phyloP scores from a whole-genome alignment of 2,888 invertebrate species.

The Oxystoma pomonae region DNA sequence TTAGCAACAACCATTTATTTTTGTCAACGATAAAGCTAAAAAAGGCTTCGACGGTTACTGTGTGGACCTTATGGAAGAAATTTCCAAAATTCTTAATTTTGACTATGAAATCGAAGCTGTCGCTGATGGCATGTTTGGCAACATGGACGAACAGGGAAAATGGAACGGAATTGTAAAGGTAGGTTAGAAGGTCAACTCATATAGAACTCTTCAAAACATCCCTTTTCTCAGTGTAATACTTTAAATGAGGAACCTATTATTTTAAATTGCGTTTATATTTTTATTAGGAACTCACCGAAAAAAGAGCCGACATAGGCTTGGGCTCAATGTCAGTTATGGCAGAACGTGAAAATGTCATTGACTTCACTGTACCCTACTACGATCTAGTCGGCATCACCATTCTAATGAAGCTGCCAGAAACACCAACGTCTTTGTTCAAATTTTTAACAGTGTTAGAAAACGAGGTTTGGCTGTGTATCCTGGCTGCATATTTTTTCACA shows the following conservation, averaged over 20 bases:
- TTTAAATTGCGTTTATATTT: no score
- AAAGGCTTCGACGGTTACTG: constrained; percentile 84
- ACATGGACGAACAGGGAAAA: constrained; percentile 76
- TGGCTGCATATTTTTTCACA: constrained; percentile 93
- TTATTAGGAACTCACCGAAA: constrained; percentile 37
- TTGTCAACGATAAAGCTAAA: constrained; percentile 61
- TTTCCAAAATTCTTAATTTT: constrained; percentile 78
- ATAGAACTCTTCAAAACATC: no score
- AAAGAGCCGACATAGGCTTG: constrained; percentile 89
- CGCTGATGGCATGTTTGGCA: constrained; percentile 80
- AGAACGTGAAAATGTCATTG: constrained; percentile 93
- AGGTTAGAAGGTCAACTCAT: no score
- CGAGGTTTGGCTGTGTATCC: constrained; percentile 94
- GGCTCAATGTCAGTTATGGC: constrained; percentile 97
- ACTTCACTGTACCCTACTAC: constrained; percentile 97
- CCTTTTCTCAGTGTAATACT: no score
- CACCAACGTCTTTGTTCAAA: constrained; percentile 91
- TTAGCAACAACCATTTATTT: constrained; percentile 82
- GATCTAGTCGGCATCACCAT: constrained; percentile 97
- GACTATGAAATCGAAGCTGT: constrained; percentile 84
- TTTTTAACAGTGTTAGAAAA: constrained; percentile 94
- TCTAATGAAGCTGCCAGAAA: constrained; percentile 86
- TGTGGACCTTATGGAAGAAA: constrained; percentile 87
- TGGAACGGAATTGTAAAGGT: constrained; percentile 56
- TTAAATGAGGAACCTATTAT: no score